A percentile compares a stretch with the other conserved stretches of the same genome.
These are phyloP conservation scores for Enteromius mattozi DNA, from an alignment of 2,797 vertebrate species.

Conservation along the genomic window DNA sequence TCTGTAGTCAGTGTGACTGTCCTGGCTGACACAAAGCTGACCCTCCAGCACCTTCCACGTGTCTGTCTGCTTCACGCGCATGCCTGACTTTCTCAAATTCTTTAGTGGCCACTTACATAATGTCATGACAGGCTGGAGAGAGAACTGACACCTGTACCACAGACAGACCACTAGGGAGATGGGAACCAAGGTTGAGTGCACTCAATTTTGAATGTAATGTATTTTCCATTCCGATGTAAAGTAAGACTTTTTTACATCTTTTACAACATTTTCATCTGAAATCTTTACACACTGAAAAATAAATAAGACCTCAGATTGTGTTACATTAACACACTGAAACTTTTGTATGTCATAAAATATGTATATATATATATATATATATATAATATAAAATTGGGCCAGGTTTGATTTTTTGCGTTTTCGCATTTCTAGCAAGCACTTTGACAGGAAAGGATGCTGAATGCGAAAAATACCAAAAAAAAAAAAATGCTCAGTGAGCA, in stretches of 20 bases:
- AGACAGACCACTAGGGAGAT: slow-evolving; percentile 14
- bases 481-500: no score
- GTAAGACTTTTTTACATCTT: neutral
- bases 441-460: no score
- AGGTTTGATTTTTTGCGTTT: no score
- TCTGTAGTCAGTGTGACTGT: slow-evolving; percentile 41
- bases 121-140: slow-evolving; percentile 46
- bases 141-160: slow-evolving; percentile 24
- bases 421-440: no score
- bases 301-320: no score
- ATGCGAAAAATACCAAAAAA: no score
- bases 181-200: neutral
- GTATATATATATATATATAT: no score
- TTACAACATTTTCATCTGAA: no score
- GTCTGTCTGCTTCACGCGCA: slow-evolving; percentile 3
- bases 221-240: neutral
- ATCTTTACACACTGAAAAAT: no score
- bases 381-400: no score
- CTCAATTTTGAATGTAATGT: neutral
- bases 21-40: slow-evolving; percentile 52
- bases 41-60: slow-evolving; percentile 33
- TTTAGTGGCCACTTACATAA: slow-evolving; percentile 45
- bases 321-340: no score
- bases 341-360: no score
- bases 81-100: slow-evolving; percentile 41